A percentile compares a stretch with the other conserved stretches of the same genome.
phyloP scores from a whole-genome alignment of 2,113 vertebrate genomes.

The Ciconia boyciana region DNA sequence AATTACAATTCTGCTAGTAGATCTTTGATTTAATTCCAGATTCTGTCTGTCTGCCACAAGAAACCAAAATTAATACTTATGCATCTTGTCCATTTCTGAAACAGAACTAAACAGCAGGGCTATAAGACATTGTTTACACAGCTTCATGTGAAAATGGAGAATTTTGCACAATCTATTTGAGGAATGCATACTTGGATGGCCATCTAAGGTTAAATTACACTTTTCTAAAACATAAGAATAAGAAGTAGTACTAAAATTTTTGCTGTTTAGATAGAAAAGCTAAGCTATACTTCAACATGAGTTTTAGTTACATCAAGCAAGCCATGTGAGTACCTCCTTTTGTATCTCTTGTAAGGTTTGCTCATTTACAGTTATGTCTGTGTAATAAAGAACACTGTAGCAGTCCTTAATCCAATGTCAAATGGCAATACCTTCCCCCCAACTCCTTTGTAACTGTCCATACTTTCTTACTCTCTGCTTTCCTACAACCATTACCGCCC shows the following conservation, averaged over 20 bases:
- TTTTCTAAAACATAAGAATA: background rate
- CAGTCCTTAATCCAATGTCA: background rate
- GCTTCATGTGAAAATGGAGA: background rate
- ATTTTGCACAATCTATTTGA: background rate
- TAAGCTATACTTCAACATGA: background rate
- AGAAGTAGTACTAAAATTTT: background rate
- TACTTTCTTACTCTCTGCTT: background rate
- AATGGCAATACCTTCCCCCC: background rate
- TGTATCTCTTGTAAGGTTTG: background rate
- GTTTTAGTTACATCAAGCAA: background rate
- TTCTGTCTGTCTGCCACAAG: background rate
- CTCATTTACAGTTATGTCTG: background rate
- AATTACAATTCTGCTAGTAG: background rate
- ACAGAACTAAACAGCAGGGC: background rate
- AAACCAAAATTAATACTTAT: background rate
- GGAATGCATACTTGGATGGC: background rate
- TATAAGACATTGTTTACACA: background rate
- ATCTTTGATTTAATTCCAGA: background rate
- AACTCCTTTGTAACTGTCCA: background rate
- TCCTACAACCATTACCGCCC: background rate
- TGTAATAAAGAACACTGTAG: background rate
- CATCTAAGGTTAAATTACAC: background rate
- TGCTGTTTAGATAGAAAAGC: background rate
- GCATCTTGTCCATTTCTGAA: background rate
- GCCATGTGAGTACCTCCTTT: background rate